Conservation (phyloP, 2,888 invertebrate genomes). For the Teleogryllus oceanicus region DNA sequence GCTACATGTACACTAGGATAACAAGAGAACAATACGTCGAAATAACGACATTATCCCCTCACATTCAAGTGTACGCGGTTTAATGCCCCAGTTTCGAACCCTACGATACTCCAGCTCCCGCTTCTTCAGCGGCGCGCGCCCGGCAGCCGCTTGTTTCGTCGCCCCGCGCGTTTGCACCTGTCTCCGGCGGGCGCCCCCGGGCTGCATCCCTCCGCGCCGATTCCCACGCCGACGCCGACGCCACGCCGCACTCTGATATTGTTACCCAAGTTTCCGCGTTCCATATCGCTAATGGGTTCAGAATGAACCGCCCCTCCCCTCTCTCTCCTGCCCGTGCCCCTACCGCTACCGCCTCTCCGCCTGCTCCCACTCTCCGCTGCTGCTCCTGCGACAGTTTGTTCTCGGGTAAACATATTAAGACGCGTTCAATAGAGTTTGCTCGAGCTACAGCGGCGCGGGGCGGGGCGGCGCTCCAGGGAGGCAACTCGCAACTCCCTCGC, state of each 20-base stretch:
- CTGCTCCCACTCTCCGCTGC: background rate
- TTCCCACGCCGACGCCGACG: background rate
- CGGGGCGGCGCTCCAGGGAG: background rate
- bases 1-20: too few relatives aligned
- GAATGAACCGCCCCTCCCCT: background rate
- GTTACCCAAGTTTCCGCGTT: background rate
- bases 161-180: background rate
- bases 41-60: too few relatives aligned
- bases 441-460: background rate
- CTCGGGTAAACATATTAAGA: conserved; percentile 18
- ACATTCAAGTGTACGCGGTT: too few relatives aligned
- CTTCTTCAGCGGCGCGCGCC: too few relatives aligned
- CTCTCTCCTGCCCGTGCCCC: too few relatives aligned
- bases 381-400: background rate
- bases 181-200: background rate
- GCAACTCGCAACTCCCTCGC: too few relatives aligned
- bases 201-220: background rate
- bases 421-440: background rate
- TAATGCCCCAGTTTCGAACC: too few relatives aligned
- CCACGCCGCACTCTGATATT: background rate
- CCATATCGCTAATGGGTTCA: conserved; percentile 6
- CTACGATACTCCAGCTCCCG: too few relatives aligned
- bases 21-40: too few relatives aligned
- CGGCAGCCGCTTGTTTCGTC: background rate
- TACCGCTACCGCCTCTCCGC: too few relatives aligned